Conservation (phyloP, 2,797 vertebrate species). For the Octomys mimax region DNA sequence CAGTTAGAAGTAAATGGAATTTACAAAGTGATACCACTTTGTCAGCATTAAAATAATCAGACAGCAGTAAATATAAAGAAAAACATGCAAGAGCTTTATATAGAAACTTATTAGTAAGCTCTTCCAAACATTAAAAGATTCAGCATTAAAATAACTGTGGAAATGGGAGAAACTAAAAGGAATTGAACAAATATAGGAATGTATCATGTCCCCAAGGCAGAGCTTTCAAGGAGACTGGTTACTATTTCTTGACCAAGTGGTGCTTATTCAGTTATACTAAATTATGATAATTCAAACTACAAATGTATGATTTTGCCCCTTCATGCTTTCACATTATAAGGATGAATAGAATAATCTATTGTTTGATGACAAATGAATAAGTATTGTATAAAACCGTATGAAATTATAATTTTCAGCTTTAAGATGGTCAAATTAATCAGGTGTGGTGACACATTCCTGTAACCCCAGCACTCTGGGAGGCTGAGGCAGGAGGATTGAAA, state of each 20-base stretch:
- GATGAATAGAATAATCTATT: not conserved
- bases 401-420: not conserved
- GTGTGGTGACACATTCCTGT: not conserved
- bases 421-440: not conserved
- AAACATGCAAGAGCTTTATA: not conserved
- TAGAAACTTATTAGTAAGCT: no score
- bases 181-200: not conserved
- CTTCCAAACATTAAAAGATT: no score
- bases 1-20: conserved; percentile 31
- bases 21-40: not conserved
- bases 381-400: not conserved
- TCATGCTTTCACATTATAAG: not conserved
- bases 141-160: no score
- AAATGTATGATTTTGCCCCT: not conserved
- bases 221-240: not conserved
- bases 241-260: not conserved
- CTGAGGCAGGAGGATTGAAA: not conserved
- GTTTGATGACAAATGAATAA: not conserved
- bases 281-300: not conserved
- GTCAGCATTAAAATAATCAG: not conserved
- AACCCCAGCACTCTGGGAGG: not conserved
- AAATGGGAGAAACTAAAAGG: not conserved
- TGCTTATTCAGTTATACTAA: not conserved
- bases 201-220: no score
- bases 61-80: not conserved